A percentile compares a stretch with the other conserved stretches of the same genome.
Conservation (phyloP, 2,888 invertebrate genomes). For the Choreutis nemorana region DNA sequence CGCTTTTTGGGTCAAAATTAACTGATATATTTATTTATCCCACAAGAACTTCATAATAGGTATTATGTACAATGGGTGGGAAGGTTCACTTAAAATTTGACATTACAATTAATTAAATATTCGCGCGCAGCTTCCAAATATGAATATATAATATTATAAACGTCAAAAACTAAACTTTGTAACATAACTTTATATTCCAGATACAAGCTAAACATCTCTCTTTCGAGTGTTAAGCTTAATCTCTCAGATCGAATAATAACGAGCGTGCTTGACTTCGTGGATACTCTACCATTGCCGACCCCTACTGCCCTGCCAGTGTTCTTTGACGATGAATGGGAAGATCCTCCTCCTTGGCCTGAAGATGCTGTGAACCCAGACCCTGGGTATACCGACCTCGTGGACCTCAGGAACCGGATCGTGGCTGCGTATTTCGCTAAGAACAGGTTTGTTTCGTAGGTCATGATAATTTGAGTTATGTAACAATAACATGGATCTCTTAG, state of each 20-base stretch:
- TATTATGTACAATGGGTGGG: background rate
- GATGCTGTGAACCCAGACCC: slow-evolving; percentile 45
- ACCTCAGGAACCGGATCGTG: slow-evolving; percentile 47
- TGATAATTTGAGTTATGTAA: background rate
- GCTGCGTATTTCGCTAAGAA: slow-evolving; percentile 46
- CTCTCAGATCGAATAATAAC: slow-evolving; percentile 77
- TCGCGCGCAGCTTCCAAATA: too few relatives aligned
- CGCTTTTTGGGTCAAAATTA: too few relatives aligned
- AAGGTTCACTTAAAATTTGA: background rate
- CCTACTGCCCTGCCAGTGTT: slow-evolving; percentile 56
- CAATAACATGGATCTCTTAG: background rate
- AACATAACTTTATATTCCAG: slow-evolving; percentile 40
- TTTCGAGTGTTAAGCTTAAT: slow-evolving; percentile 77
- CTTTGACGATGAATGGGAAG: slow-evolving; percentile 40
- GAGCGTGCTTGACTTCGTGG: slow-evolving; percentile 69
- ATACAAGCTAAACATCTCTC: slow-evolving; percentile 77
- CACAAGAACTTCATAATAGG: background rate
- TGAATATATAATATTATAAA: too few relatives aligned
- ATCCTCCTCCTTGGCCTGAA: slow-evolving; percentile 27
- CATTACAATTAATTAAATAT: too few relatives aligned
- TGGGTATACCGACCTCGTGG: slow-evolving; percentile 40
- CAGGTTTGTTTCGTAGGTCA: slow-evolving; percentile 21
- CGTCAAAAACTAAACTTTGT: slow-evolving; percentile 1
- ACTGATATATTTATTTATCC: slow-evolving; percentile 5
- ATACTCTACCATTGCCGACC: slow-evolving; percentile 49